Evolutionary conservation across 2,113 vertebrate species (phyloP).

Genomic region (Colossoma macropomum): DNA sequence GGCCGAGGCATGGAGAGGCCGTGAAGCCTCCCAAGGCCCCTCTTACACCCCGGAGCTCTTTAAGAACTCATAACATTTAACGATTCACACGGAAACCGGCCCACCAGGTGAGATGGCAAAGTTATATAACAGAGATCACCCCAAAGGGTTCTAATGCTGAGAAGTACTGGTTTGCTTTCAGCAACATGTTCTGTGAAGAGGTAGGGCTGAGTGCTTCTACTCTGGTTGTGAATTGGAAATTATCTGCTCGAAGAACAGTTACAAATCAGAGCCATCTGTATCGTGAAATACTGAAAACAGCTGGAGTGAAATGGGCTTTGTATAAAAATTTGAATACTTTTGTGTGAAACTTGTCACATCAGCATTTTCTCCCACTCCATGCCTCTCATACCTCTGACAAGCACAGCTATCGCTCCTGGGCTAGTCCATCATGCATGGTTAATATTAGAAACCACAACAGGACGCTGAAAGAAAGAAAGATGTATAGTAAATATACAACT

Average conservation of each 20-base stretch:
- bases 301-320: background rate
- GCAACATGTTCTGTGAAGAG: background rate
- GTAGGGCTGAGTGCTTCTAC: constrained; percentile 2
- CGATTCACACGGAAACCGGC: constrained; percentile 22
- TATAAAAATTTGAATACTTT: background rate
- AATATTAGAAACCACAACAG: background rate
- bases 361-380: no score
- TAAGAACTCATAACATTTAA: constrained; percentile 29
- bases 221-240: constrained; percentile 2
- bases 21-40: background rate
- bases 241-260: background rate
- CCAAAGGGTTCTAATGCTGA: constrained; percentile 2
- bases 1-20: background rate
- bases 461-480: background rate
- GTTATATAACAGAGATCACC: constrained; percentile 11
- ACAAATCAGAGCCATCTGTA: constrained; percentile 31
- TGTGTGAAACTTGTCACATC: no score
- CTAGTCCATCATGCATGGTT: background rate
- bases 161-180: constrained; percentile 6
- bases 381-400: background rate
- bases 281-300: background rate
- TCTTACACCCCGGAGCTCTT: constrained; percentile 11
- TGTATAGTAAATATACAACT: background rate
- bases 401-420: background rate
- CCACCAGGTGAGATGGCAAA: constrained; percentile 34